phyloP scores from a whole-genome alignment of 2,797 vertebrate genomes.

The Champsocephalus esox region DNA sequence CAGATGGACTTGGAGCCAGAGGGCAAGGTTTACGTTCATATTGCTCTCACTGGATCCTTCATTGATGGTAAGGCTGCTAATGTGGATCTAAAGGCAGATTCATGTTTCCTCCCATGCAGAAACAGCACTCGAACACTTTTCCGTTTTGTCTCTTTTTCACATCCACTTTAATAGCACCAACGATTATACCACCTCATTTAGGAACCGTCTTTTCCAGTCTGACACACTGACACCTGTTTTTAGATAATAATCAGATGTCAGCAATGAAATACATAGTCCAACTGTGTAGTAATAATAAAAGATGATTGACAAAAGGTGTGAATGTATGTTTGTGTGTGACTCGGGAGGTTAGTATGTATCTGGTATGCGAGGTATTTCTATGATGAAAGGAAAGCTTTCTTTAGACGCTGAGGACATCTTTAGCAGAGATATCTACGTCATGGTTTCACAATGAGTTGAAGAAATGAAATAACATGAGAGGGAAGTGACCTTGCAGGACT shows the following conservation, averaged over 20 bases:
- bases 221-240: not conserved
- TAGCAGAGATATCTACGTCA: not conserved
- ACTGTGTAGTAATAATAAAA: not conserved
- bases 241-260: not conserved
- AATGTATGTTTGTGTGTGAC: slow-evolving; percentile 5
- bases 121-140: not conserved
- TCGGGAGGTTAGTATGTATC: slow-evolving; percentile 1
- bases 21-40: slow-evolving; percentile 92
- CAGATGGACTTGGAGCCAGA: slow-evolving; percentile 98
- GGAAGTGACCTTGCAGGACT: slow-evolving; percentile 18
- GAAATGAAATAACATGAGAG: not conserved
- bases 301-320: not conserved
- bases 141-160: not conserved
- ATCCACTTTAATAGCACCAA: not conserved
- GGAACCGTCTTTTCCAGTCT: not conserved
- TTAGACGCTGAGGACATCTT: not conserved
- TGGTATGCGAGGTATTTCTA: not conserved
- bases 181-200: not conserved
- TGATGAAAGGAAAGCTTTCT: not conserved
- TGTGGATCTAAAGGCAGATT: not conserved
- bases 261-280: not conserved
- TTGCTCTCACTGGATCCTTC: slow-evolving; percentile 92
- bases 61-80: slow-evolving; percentile 88
- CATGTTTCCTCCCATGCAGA: not conserved
- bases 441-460: not conserved